A percentile compares a stretch with the other conserved stretches of the same genome.
Evolutionary conservation across 2,888 invertebrate species (phyloP).

Genomic region (Drosophila seclusa): DNA sequence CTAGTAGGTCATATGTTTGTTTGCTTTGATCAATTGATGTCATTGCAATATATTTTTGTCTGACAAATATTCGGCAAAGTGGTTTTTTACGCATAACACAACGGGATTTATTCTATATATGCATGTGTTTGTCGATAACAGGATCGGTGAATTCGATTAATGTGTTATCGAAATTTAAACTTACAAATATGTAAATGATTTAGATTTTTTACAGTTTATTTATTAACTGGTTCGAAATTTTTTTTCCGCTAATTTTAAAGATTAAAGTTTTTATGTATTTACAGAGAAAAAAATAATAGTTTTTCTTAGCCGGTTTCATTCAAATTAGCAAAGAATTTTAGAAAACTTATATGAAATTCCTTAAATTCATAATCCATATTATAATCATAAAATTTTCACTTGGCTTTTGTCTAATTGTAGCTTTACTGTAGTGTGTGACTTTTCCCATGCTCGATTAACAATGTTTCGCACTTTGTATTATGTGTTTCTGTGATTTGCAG

Average conservation of each 20-base stretch:
- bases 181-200: neutral
- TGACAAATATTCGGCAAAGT: neutral
- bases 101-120: neutral
- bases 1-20: neutral
- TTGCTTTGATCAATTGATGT: neutral
- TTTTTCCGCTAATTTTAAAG: neutral
- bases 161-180: neutral
- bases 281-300: no score
- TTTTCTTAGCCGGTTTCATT: neutral
- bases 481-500: conserved; percentile 36
- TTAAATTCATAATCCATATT: neutral
- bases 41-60: neutral
- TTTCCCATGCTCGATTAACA: conserved; percentile 18
- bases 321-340: neutral
- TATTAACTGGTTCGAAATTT: neutral
- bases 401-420: neutral
- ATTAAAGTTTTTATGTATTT: neutral
- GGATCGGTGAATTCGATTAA: neutral
- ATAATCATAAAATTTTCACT: neutral
- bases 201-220: neutral
- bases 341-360: neutral
- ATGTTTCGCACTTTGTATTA: conserved; percentile 28
- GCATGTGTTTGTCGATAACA: neutral
- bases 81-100: neutral
- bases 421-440: conserved; percentile 13